These are phyloP conservation scores for Stenichneumon culpator DNA, from an alignment of 2,888 invertebrate genomes.

Conservation along the genomic window DNA sequence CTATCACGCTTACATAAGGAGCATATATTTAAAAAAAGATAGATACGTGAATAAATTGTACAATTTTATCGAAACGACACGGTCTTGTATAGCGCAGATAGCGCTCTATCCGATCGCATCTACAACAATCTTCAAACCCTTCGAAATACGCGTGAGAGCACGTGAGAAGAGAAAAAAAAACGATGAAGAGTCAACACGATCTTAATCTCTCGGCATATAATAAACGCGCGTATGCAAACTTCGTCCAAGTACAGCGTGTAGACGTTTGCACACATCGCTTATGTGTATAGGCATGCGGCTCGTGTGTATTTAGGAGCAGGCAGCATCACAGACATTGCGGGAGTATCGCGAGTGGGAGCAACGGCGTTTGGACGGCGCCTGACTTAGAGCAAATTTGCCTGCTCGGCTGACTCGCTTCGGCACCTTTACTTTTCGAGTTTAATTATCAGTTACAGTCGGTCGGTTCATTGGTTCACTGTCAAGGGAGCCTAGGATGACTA, in stretches of 20 bases:
- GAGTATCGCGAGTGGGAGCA: constrained; percentile 77
- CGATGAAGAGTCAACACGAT: constrained; percentile 55
- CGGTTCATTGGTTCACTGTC: constrained; percentile 77
- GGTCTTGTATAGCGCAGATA: neutral
- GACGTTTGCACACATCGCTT: neutral
- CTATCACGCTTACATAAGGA: neutral
- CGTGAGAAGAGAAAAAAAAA: constrained; percentile 13
- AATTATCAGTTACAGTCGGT: constrained; percentile 77
- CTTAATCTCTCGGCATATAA: constrained; percentile 74
- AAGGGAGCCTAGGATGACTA: constrained; percentile 77
- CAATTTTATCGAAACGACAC: neutral
- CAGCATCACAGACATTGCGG: constrained; percentile 64
- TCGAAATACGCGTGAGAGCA: constrained; percentile 4
- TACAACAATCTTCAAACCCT: constrained; percentile 7
- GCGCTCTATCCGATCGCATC: neutral
- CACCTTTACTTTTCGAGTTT: constrained; percentile 68
- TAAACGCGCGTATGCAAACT: constrained; percentile 64
- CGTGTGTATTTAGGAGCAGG: constrained; percentile 67
- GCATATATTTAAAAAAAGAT: neutral
- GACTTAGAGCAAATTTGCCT: constrained; percentile 77
- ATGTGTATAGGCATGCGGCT: constrained; percentile 9
- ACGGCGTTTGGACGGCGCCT: constrained; percentile 71
- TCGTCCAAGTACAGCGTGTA: constrained; percentile 34
- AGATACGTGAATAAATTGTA: constrained; percentile 6
- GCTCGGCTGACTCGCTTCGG: constrained; percentile 28